These are phyloP conservation scores for Lasiommata megera DNA, from an alignment of 2,888 invertebrate genomes.

Conservation along the genomic window DNA sequence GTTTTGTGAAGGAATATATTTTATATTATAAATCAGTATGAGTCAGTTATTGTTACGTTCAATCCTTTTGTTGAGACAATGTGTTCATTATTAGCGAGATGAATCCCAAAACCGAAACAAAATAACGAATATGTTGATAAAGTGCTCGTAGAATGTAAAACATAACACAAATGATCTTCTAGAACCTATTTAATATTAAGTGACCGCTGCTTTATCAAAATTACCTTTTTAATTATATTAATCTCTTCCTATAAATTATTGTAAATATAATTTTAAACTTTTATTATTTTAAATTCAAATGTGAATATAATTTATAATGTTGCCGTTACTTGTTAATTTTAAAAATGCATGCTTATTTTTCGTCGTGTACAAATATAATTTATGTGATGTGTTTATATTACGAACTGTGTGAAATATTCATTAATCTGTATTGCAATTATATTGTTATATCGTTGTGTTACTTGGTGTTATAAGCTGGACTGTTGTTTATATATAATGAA, in stretches of 20 bases:
- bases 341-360: constrained; percentile 18
- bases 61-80: no score
- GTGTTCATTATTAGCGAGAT: no score
- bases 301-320: constrained; percentile 15
- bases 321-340: constrained; percentile 13
- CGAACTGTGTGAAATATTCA: not conserved
- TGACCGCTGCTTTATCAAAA: not conserved
- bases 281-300: not conserved
- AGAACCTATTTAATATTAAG: no score
- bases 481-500: constrained; percentile 1
- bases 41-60: no score
- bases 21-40: no score
- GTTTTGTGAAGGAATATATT: no score
- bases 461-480: not conserved
- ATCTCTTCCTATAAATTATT: constrained; percentile 2
- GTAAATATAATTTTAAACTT: constrained; percentile 22
- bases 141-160: no score
- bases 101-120: no score
- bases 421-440: not conserved
- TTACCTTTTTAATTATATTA: not conserved
- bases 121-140: no score
- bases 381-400: constrained; percentile 1
- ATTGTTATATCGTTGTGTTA: not conserved
- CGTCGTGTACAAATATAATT: constrained; percentile 1
- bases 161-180: no score